Base-by-base conservation (phyloP, 2,113 vertebrate species). In the Acanthochromis polyacanthus region DNA sequence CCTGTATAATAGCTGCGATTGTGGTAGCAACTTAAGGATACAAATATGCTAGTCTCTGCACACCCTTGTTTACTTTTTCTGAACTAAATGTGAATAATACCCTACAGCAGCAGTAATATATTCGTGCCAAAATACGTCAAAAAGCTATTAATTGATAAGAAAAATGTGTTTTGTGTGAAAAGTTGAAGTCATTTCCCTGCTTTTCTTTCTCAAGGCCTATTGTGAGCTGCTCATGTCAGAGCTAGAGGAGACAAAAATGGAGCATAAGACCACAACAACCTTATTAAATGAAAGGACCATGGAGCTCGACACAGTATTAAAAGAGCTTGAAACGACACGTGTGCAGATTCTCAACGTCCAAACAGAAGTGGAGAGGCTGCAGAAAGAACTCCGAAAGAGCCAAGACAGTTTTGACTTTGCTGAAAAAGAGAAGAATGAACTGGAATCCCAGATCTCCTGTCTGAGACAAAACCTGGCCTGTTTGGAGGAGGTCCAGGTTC, bases 401-500 rank as follows among this genome's bases (percentile, higher is more conserved):
- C 81, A 88, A 3, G 60, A 86, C 62, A 52, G 71, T 23, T 63
- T 96, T 71, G 66, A 91, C 6, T 61, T 55, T 22, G 57, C 91
- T 10, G 55, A 92, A 76, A 85, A 91, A 46, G 93, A 93, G 61
- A 96, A 93, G 65, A n/a, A 28, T 3, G 87, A 90, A n/a, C 75
- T 96, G 62, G 90, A 91, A 82, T 88, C 90, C 40, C 91, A 85
- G 63, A 56, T 97, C 0, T 40, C 58, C 63, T 78, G 1, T 1
- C n/a, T 94, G 74, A 91, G 82, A 80, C 71, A 89, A 32, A 93
- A 91, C 75, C 57, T 94, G 25, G 51, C 46, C 20, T 83, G 75
- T 55, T 68, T 91, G 16, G 93, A 94, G 71, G 92, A 94, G 71
- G 85, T 90, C 5, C 89, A 95, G 23, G 56, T 81, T 77, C 85